phyloP scores from a whole-genome alignment of 2,113 vertebrate species.

The Pavo muticus region DNA sequence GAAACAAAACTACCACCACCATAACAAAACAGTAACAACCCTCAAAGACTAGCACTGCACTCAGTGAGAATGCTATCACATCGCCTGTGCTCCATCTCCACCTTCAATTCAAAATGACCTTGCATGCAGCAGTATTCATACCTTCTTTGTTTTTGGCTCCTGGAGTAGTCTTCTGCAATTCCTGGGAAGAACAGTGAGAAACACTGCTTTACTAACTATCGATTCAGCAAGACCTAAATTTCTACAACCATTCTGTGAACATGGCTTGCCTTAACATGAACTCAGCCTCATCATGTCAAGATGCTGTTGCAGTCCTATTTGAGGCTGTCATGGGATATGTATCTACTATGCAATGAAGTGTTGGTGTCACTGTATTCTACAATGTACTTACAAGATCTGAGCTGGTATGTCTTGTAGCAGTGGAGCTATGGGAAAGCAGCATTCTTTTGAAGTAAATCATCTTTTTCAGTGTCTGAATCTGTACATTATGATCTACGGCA shows the following conservation, averaged over 20 bases:
- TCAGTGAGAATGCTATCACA: neutral
- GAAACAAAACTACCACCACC: neutral
- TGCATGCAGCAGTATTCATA: neutral
- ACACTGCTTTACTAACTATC: neutral
- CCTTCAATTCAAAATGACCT: neutral
- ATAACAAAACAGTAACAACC: neutral
- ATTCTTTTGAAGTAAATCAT: neutral
- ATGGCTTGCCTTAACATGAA: neutral
- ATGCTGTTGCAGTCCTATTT: neutral
- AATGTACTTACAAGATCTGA: neutral
- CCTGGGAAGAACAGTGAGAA: neutral
- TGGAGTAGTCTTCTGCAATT: neutral
- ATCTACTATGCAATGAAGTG: neutral
- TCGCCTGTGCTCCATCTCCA: neutral
- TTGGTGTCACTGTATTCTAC: neutral
- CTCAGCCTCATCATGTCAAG: neutral
- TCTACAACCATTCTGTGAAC: neutral
- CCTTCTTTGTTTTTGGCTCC: neutral
- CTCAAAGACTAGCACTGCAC: neutral
- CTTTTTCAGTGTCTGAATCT: neutral
- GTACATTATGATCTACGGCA: neutral
- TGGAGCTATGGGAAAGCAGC: neutral
- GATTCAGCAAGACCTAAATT: neutral
- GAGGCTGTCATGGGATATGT: neutral
- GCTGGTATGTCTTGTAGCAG: neutral